Evolutionary conservation across 64 coral and sea anemone genomes (phyloP), one percentile per base, ranked within the genome.

Genomic region (Orbicella faveolata): DNA sequence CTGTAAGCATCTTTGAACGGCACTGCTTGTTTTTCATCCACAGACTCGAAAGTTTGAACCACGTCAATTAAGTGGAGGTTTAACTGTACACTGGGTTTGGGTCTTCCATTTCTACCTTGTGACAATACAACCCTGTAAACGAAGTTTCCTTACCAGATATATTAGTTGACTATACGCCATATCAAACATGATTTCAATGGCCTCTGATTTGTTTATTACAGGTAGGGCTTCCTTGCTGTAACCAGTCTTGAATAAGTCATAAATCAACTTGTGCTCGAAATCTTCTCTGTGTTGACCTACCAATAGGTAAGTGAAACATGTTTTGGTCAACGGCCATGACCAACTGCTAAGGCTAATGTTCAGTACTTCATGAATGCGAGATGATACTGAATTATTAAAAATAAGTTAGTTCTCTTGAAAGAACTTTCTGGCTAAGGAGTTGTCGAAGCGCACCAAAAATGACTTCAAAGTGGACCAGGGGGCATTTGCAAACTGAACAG

Each of bases 111-210:
- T 52, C 19, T 64, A 18, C 15, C 20, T 25, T 25, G 18, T n/a
- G 15, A 20, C 37, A 52, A 44, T 41, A 17, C 4, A 19, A 25
- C 2, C 35, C 76, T 2, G 12, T 34, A 6, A 39, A 11, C 53
- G 20, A 63, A 14, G 39, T 0, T 55, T 52, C 19, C 64, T 93
- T 91, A 98, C 93, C 88, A 95, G 59, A 67, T 93, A 83, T 6
- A 95, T 95, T 30, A 98, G 88, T 57, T 98, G 96, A 66, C 87
- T 92, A 55, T 98, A 98, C 0, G 96, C 96, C 83, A 98, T 34
- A 75, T 98, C 93, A 89, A 98, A 88, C 26, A 8, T 83, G 0
- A 98, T 93, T 30, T 88, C 76, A 7, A 96, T 79, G 2, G 81
- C 84, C 6, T 93, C 54, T 30, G 75, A 90, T 39, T 96, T 96